phyloP scores from a whole-genome alignment of 2,888 invertebrate genomes.

The Calliopum simillimum region DNA sequence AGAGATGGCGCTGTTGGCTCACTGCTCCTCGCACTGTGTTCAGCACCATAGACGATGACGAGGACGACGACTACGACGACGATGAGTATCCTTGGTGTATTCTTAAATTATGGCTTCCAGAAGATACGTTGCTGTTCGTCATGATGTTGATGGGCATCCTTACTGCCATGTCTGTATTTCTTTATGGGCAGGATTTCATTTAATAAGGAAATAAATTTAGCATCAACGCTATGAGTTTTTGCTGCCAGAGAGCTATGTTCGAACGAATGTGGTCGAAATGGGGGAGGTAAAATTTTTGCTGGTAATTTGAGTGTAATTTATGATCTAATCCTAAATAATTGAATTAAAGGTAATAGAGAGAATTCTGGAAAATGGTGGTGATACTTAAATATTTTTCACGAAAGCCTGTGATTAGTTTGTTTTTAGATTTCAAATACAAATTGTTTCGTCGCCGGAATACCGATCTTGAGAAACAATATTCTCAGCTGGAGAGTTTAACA shows the following conservation, averaged over 20 bases:
- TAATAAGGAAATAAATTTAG: conserved; percentile 28
- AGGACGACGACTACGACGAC: conserved; percentile 10
- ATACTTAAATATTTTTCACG: too few relatives aligned
- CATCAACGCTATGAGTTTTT: not conserved
- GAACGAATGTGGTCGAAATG: not conserved
- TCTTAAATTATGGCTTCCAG: conserved; percentile 22
- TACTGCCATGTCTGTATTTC: conserved; percentile 19
- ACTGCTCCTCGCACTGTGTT: too few relatives aligned
- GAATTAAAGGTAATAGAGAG: too few relatives aligned
- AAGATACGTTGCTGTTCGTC: conserved; percentile 26
- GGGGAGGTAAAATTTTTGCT: not conserved
- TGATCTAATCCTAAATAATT: not conserved
- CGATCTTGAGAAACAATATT: too few relatives aligned
- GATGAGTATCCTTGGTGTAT: not conserved
- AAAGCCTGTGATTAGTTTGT: too few relatives aligned
- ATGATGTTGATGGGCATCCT: conserved; percentile 26
- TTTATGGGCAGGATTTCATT: conserved; percentile 27
- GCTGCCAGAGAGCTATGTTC: not conserved
- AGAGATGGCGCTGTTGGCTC: conserved; percentile 16
- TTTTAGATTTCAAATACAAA: too few relatives aligned
- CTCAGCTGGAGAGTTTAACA: too few relatives aligned
- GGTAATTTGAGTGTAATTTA: conserved; percentile 2
- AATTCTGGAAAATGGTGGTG: too few relatives aligned
- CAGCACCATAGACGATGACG: not conserved
- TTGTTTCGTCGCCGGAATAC: too few relatives aligned